phyloP scores from a whole-genome alignment of 2,113 vertebrate species.

The Rhinolophus ferrumequinum region DNA sequence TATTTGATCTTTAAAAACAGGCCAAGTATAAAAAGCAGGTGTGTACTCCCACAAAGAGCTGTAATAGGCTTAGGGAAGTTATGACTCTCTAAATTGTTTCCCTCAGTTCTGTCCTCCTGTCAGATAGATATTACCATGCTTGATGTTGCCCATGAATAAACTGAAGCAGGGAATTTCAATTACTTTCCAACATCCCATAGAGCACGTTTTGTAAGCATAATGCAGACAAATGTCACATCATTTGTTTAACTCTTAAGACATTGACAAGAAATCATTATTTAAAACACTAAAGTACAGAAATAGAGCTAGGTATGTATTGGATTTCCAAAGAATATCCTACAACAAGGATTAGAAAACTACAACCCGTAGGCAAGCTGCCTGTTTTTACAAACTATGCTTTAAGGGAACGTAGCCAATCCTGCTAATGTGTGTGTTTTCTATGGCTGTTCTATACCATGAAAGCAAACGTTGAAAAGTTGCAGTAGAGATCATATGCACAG shows the following conservation, averaged over 20 bases:
- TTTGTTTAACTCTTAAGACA: neutral
- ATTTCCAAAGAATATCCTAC: neutral
- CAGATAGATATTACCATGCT: neutral
- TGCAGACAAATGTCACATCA: neutral
- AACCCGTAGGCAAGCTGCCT: neutral
- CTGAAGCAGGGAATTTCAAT: neutral
- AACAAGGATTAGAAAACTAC: neutral
- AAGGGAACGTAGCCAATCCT: rapidly evolving
- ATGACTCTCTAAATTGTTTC: neutral
- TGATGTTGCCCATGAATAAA: neutral
- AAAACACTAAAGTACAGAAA: neutral
- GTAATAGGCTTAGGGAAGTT: neutral
- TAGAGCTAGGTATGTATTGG: neutral
- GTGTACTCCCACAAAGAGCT: neutral
- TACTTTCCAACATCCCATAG: neutral
- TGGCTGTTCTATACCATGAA: neutral
- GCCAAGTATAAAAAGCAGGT: neutral
- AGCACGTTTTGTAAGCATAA: neutral
- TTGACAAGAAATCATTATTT: neutral
- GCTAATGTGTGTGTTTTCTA: neutral
- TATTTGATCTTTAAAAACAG: neutral
- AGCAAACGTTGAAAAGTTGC: neutral
- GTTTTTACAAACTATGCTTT: neutral
- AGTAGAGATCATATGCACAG: neutral
- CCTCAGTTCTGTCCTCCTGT: neutral